Evolutionary conservation across 2,113 vertebrate genomes (phyloP), one percentile per base, ranked within the genome.

Genomic region (Zapornia atra): DNA sequence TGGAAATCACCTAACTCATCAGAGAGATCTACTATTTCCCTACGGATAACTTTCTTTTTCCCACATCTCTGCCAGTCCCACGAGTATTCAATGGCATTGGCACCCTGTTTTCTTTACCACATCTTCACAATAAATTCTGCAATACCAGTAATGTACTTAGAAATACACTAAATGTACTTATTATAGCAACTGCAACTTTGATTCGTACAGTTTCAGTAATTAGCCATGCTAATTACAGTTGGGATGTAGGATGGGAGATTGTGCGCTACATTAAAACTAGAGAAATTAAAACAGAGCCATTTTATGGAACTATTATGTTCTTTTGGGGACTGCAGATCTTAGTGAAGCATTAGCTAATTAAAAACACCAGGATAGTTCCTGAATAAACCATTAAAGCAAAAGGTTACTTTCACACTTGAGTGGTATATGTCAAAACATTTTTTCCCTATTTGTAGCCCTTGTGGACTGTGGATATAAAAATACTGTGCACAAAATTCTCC

Each of bases 371-470:
- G 82, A 54, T 68, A 92, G 82, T 59, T 96, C 83, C 95, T 96
- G 94, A 97, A 93, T 95, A 97, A 98, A 98, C 75, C 64, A 97
- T 96, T 97, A 94, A 97, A 97, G 72, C 73, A 88, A 97, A 97
- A 97, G 96, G 89, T 98, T 97, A 97, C 94, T 98, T 98, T 97
- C 96, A 98, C 91, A 97, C 95, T 97, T 97, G 95, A 97, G 79
- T 95, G 86, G 89, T 95, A 70, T 86, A 94, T 95, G 94, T 96
- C 96, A 96, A 97, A 98, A 88, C 20, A 71, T 83, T 73, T 75
- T 91, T 90, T 90, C 51, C 34, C 34, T 34, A 66, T 92, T 97
- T 93, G 68, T 77, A 63, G 90, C 57, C 63, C 40, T 66, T 59
- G 61, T 92, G 63, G 71, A 53, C 88, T 90, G 56, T 33, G 83